Conservation (phyloP, 2,888 invertebrate species). For the Platycheirus rosarum region DNA sequence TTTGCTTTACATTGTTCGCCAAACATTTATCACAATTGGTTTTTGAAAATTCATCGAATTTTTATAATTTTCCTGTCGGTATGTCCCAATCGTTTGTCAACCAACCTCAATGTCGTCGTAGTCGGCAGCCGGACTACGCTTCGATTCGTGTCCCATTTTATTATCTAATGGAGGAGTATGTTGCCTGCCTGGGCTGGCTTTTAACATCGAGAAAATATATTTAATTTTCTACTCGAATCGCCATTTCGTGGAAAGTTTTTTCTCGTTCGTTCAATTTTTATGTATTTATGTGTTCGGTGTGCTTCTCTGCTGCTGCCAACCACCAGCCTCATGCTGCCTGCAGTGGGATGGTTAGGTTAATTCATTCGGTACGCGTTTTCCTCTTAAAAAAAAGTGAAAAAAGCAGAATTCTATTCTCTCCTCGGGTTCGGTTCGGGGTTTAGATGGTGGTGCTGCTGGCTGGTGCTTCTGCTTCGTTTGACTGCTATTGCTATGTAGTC, state of each 20-base stretch:
- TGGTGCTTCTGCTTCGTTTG: constrained; percentile 15
- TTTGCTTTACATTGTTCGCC: constrained; percentile 17
- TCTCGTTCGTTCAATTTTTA: constrained; percentile 43
- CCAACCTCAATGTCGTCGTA: constrained; percentile 29
- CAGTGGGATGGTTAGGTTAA: constrained; percentile 73
- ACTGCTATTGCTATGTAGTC: constrained; percentile 12
- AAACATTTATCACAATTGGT: no score
- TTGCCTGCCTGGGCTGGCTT: constrained; percentile 43
- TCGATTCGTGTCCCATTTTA: constrained; percentile 55
- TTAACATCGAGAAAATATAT: constrained; percentile 58
- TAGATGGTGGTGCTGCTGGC: constrained; percentile 41
- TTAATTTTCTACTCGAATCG: constrained; percentile 69
- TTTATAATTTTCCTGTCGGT: no score
- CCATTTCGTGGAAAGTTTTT: constrained; percentile 73
- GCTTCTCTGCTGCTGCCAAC: constrained; percentile 21
- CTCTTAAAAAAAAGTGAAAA: constrained; percentile 27
- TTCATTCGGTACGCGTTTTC: constrained; percentile 70
- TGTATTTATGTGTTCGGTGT: constrained; percentile 60
- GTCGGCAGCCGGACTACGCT: constrained; percentile 27
- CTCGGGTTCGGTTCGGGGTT: constrained; percentile 39
- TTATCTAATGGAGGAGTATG: constrained; percentile 67
- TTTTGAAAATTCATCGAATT: no score
- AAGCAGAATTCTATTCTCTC: constrained; percentile 64
- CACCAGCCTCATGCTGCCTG: constrained; percentile 45
- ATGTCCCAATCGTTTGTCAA: constrained; percentile 6